Evolutionary conservation across 2,888 invertebrate genomes (phyloP).

Genomic region (Antitype chi): DNA sequence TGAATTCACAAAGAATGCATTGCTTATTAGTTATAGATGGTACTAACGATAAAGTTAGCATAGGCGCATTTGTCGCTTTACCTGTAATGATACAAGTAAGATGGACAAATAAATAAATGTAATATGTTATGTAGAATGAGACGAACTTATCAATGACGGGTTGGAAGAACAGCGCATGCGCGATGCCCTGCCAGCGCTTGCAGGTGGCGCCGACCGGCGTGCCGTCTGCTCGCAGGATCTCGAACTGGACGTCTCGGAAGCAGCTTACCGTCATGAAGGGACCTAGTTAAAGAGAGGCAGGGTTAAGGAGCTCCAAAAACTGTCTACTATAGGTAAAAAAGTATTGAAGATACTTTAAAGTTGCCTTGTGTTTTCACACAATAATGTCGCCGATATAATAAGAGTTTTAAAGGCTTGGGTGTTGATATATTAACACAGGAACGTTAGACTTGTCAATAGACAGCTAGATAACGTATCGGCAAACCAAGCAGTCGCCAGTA

Average conservation of each 20-base stretch:
- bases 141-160: slow-evolving; percentile 80
- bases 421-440: not conserved
- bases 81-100: too few species aligned
- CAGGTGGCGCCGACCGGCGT: slow-evolving; percentile 77
- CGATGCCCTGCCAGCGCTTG: slow-evolving; percentile 84
- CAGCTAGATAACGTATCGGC: not conserved
- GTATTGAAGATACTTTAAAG: not conserved
- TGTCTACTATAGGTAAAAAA: not conserved
- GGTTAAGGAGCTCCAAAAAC: not conserved
- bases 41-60: not conserved
- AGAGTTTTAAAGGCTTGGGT: not conserved
- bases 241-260: slow-evolving; percentile 82
- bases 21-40: not conserved
- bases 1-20: not conserved
- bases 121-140: not conserved
- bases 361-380: not conserved
- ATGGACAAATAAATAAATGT: not conserved
- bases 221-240: slow-evolving; percentile 77
- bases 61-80: not conserved
- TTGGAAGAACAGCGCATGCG: slow-evolving; percentile 82
- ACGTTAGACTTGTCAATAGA: not conserved
- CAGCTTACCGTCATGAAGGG: slow-evolving; percentile 80
- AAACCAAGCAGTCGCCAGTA: not conserved
- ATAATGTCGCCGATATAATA: not conserved
- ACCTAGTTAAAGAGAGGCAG: slow-evolving; percentile 69